A percentile compares a stretch with the other conserved stretches of the same genome.
phyloP scores from a whole-genome alignment of 2,888 invertebrate species.

The Dyspetes luteomarginatus region DNA sequence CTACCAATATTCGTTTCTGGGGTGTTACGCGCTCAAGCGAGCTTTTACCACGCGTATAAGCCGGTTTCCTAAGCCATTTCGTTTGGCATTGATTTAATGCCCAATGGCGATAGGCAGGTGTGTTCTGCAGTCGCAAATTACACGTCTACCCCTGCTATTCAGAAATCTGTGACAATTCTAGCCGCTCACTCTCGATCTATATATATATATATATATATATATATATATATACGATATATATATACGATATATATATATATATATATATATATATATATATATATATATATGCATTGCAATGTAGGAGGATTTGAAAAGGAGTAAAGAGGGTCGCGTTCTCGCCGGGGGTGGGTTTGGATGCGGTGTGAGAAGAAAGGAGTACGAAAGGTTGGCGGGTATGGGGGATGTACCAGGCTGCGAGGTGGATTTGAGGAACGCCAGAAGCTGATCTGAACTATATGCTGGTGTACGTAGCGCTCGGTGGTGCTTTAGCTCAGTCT shows the following conservation, averaged over 20 bases:
- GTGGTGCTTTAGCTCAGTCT: conserved; percentile 1
- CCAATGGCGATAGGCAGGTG: conserved; percentile 72
- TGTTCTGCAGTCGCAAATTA: conserved; percentile 73
- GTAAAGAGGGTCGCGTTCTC: conserved; percentile 2
- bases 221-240: not conserved
- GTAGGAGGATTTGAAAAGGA: not conserved
- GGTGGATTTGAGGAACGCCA: not conserved
- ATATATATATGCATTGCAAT: not conserved
- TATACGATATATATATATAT: not conserved
- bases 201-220: not conserved
- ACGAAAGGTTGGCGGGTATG: not conserved
- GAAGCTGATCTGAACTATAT: not conserved
- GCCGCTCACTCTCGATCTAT: conserved; percentile 29
- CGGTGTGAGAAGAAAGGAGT: not conserved
- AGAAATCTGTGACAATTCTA: conserved; percentile 73
- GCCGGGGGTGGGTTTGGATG: not conserved
- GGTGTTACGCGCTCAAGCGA: conserved; percentile 62
- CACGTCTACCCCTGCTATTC: conserved; percentile 71
- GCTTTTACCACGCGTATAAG: conserved; percentile 61
- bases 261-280: no score
- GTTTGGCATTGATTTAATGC: conserved; percentile 72
- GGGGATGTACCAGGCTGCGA: not conserved
- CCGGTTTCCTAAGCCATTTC: conserved; percentile 64
- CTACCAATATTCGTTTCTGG: conserved; percentile 65
- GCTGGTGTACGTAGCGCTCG: conserved; percentile 8